Evolutionary conservation across 2,113 vertebrate species (phyloP).

Genomic region (Myrmophylax atrothorax): DNA sequence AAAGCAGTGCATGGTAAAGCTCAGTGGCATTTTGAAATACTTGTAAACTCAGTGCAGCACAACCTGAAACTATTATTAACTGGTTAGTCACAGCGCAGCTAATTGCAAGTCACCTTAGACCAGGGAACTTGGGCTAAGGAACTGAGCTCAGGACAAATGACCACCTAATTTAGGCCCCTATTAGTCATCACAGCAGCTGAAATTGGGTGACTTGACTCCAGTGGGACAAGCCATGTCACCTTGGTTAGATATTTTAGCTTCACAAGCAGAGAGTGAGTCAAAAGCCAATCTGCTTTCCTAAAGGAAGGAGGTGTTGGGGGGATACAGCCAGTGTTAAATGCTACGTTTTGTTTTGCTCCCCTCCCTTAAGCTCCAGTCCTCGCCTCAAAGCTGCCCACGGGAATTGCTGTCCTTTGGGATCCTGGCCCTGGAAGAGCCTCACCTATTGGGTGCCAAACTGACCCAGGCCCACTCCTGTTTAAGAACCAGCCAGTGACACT

Average conservation of each 20-base stretch:
- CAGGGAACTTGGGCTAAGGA: neutral
- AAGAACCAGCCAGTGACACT: neutral
- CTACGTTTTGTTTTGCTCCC: neutral
- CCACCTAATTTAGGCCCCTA: neutral
- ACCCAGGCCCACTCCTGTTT: fast-evolving
- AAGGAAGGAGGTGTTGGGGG: neutral
- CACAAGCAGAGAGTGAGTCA: neutral
- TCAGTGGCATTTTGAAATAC: slow-evolving; percentile 1
- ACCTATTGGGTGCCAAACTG: neutral
- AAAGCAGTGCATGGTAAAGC: neutral
- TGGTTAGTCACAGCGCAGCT: neutral
- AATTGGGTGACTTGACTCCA: neutral
- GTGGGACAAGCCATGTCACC: neutral
- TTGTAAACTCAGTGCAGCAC: neutral
- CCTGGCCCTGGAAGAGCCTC: neutral
- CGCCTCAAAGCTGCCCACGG: neutral
- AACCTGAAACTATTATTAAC: neutral
- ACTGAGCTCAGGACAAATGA: neutral
- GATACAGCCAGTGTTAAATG: neutral
- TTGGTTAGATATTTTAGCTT: neutral
- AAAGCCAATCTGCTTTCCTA: neutral
- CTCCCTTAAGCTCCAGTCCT: neutral
- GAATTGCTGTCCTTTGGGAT: neutral
- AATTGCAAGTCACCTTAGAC: neutral
- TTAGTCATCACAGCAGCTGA: neutral